phyloP scores from a whole-genome alignment of 2,797 vertebrate species.

The Fringilla coelebs region DNA sequence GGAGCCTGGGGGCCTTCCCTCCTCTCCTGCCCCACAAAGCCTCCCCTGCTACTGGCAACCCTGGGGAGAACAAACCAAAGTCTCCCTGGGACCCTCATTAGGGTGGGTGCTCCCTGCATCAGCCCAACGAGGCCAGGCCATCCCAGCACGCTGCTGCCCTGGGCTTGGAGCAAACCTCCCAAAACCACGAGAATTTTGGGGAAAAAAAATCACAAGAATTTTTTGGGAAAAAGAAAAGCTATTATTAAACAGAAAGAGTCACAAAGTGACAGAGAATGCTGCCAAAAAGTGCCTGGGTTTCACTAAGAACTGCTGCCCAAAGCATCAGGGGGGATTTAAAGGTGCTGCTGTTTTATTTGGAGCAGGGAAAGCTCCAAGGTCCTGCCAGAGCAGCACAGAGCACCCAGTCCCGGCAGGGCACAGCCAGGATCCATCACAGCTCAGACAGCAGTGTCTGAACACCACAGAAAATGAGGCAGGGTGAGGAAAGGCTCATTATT shows the following conservation, averaged over 20 bases:
- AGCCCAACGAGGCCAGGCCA: slow-evolving; percentile 41
- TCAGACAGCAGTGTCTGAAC: not conserved
- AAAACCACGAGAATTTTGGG: not conserved
- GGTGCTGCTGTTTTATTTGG: not conserved
- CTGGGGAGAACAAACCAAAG: not conserved
- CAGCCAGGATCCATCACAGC: not conserved
- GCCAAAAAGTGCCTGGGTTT: slow-evolving; percentile 30
- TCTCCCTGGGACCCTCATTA: slow-evolving; percentile 32
- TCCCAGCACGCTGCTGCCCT: slow-evolving; percentile 22
- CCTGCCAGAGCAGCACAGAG: not conserved
- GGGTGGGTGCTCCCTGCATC: slow-evolving; percentile 22
- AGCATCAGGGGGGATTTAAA: not conserved
- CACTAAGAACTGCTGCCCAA: not conserved
- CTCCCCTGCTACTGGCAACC: not conserved
- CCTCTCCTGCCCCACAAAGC: not conserved
- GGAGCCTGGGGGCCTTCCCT: not conserved
- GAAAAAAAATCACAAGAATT: too few relatives aligned
- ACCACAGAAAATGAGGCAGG: not conserved
- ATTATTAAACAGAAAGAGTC: slow-evolving; percentile 59
- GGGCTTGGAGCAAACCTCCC: slow-evolving; percentile 9
- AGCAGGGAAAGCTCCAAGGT: not conserved
- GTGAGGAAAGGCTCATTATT: not conserved
- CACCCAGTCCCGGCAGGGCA: not conserved
- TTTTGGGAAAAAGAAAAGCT: not conserved
- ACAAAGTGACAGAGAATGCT: slow-evolving; percentile 2